Evolutionary conservation across 2,113 vertebrate species (phyloP).

Genomic region (Centropus unirufus): DNA sequence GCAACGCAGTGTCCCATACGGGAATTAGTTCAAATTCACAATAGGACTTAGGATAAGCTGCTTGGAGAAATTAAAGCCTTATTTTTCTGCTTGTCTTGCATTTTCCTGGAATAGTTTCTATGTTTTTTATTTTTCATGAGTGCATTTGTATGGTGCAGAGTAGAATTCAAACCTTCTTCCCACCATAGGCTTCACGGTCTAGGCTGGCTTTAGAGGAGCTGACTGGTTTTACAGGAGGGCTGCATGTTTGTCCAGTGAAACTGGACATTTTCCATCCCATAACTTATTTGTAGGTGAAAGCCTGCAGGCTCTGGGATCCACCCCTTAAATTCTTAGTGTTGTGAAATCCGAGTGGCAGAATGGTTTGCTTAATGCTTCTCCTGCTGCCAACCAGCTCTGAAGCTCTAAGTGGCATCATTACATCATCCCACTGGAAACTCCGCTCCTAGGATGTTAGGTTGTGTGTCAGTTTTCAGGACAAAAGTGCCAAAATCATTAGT

Average conservation of each 20-base stretch:
- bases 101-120: not conserved
- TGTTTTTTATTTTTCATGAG: not conserved
- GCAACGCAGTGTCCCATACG: not conserved
- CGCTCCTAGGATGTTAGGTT: not conserved
- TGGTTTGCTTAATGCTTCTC: not conserved
- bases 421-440: not conserved
- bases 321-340: not conserved
- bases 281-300: not conserved
- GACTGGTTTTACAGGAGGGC: accelerated
- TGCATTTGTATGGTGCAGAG: not conserved
- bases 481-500: not conserved
- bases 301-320: not conserved
- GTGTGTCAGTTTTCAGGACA: not conserved
- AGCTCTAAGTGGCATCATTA: not conserved
- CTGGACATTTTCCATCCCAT: not conserved
- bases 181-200: not conserved
- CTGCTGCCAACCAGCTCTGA: not conserved
- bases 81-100: not conserved
- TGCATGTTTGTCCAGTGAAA: not conserved
- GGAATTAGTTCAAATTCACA: not conserved
- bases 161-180: not conserved
- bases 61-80: not conserved
- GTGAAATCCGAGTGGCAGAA: not conserved
- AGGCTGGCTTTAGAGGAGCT: not conserved
- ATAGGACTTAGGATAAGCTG: not conserved